Conservation (phyloP, 2,888 invertebrate species). For the Epiperipatus broadwayi region DNA sequence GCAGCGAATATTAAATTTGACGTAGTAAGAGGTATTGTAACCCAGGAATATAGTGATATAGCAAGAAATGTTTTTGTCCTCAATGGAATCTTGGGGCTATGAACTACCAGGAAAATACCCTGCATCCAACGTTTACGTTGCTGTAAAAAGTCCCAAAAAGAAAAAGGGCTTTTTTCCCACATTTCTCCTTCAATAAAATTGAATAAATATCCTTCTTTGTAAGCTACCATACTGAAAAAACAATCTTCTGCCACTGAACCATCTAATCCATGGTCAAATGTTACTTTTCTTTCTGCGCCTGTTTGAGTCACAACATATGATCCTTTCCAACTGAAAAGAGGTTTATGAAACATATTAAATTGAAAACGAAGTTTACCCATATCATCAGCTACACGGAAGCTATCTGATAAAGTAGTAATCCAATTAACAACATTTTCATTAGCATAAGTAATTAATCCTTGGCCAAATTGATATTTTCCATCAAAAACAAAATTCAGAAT, state of each 20-base stretch:
- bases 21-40: slow-evolving; percentile 75
- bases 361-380: slow-evolving; percentile 89
- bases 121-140: slow-evolving; percentile 85
- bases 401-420: slow-evolving; percentile 86
- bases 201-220: slow-evolving; percentile 68
- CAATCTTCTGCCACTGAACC: slow-evolving; percentile 97
- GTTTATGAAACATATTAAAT: slow-evolving; percentile 78
- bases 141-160: slow-evolving; percentile 80
- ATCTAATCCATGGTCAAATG: slow-evolving; percentile 87
- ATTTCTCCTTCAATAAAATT: slow-evolving; percentile 94
- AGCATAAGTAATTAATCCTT: slow-evolving; percentile 85
- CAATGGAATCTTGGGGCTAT: slow-evolving; percentile 55
- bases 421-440: slow-evolving; percentile 88
- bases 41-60: slow-evolving; percentile 85
- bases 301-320: slow-evolving; percentile 91
- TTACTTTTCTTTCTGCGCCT: slow-evolving; percentile 69
- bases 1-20: slow-evolving; percentile 68
- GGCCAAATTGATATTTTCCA: slow-evolving; percentile 85
- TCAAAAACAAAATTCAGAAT: slow-evolving; percentile 83
- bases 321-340: slow-evolving; percentile 92
- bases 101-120: slow-evolving; percentile 32
- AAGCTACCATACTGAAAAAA: slow-evolving; percentile 89
- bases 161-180: slow-evolving; percentile 96
- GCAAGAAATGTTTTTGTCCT: slow-evolving; percentile 58
- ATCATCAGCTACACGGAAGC: slow-evolving; percentile 85